These are phyloP conservation scores for Gryllus bimaculatus DNA, from an alignment of 1,140 invertebrate genomes.

Conservation along the genomic window DNA sequence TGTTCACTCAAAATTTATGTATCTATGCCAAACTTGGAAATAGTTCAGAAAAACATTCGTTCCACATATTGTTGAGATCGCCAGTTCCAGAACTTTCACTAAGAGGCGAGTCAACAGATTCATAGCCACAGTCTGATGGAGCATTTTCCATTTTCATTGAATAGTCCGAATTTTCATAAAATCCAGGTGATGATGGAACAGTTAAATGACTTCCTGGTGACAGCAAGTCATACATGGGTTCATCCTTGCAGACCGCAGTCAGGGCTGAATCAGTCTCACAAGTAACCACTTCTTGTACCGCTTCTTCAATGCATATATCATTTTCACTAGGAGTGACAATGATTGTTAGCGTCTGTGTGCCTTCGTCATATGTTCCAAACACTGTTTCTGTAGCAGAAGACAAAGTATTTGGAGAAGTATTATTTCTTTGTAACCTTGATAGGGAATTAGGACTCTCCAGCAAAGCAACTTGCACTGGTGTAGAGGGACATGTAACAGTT, in stretches of 20 bases:
- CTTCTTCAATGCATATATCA: constrained; percentile 39
- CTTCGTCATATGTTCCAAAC: constrained; percentile 59
- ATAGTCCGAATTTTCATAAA: neutral
- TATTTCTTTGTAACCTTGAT: constrained; percentile 26
- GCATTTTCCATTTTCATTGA: constrained; percentile 6
- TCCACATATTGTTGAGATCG: constrained; percentile 47
- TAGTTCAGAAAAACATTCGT: constrained; percentile 50
- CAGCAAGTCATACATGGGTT: neutral
- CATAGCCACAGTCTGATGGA: constrained; percentile 35
- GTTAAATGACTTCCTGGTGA: constrained; percentile 8
- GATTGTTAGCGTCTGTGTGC: constrained; percentile 31
- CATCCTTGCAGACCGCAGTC: constrained; percentile 8
- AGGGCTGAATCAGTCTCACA: constrained; percentile 25
- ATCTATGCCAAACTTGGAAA: constrained; percentile 46
- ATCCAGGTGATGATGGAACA: neutral
- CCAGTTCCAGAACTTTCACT: constrained; percentile 14
- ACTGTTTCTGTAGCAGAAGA: constrained; percentile 37
- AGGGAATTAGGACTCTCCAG: constrained; percentile 19
- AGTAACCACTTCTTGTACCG: constrained; percentile 29
- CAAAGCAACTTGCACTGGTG: constrained; percentile 27
- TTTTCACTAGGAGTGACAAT: constrained; percentile 50
- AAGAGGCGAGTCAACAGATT: constrained; percentile 35
- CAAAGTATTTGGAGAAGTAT: neutral
- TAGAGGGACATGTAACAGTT: constrained; percentile 30
- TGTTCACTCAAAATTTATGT: too few relatives aligned